Base-by-base conservation (phyloP, 2,888 invertebrate genomes). In the Orthonychiurus folsomi region DNA sequence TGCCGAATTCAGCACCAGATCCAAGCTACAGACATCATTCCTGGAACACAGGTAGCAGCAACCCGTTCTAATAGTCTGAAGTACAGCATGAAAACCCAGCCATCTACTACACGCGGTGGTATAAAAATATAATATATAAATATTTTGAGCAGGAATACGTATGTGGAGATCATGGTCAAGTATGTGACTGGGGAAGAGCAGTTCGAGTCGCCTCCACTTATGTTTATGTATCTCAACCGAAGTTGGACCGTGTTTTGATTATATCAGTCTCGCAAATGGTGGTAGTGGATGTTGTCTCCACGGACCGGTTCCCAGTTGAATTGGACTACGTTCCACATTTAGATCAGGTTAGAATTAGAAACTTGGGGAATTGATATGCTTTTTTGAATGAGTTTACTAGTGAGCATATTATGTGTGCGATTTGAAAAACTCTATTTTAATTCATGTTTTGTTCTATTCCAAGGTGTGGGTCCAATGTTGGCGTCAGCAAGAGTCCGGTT, bases 251-350 rank as follows among this genome's bases (percentile, higher is more conserved):
- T 59, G 81, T 87, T 55, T 78, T 87, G 28, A 84, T 87, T 59
- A 84, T 88, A 73, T 86, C 86, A 74, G 84, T 85, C 73, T 80
- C 83, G 66, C 85, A 86, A 75, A 84, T 85, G 84, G 84, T 85
- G 37, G 85, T 86, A 23, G 85, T 85, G 24, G 85, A 86, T 74
- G 84, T 86, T 50, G 84, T 88, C 50, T 80, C 83, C 48, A 87
- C 87, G 1, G 87, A 87, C 75, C 84, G 85, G 74, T 83, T 81
- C 73, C 87, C 87, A 0, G 85, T 86, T 24, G 83, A 85, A 67
- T 76, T 88, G 54, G 81, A 83, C 74, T 86, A 87, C 76, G 83
- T 87, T 1, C 81, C 83, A 18, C 80, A 59, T 28, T 23, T 52
- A 20, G 28, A 59, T 53, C 53, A 59, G 21, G 62, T n/a, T n/a